Percentiles rank a stretch among this genome's conserved stretches.
Conservation (phyloP, 2,797 vertebrate genomes). For the Rhynchonycteris naso region DNA sequence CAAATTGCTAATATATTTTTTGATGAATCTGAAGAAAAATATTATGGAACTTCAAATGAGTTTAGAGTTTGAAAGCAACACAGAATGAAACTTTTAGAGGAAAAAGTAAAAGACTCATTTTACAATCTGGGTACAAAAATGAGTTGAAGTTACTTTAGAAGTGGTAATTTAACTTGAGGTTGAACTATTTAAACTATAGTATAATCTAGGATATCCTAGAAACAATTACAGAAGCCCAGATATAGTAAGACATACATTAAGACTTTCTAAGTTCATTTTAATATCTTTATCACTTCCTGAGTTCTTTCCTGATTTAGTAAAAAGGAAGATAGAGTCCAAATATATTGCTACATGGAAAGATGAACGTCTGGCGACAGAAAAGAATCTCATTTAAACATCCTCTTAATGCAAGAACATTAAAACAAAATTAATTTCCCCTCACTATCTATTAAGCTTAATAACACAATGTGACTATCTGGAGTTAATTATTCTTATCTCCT, state of each 20-base stretch:
- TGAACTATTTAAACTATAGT: not conserved
- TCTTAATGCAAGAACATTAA: constrained; percentile 20
- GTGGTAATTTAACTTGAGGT: not conserved
- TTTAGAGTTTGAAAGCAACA: constrained; percentile 19
- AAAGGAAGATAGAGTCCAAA: not conserved
- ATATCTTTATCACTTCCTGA: not conserved
- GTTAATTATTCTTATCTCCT: constrained; percentile 13
- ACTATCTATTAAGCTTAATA: constrained; percentile 27
- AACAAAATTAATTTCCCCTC: not conserved
- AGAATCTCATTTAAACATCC: not conserved
- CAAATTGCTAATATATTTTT: not conserved
- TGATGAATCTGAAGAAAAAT: constrained; percentile 40
- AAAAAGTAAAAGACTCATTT: constrained; percentile 41
- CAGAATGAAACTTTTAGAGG: not conserved
- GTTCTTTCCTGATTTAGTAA: constrained; percentile 9
- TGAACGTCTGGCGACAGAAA: not conserved
- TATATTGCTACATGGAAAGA: not conserved
- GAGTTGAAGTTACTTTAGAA: constrained; percentile 36
- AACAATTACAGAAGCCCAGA: not conserved
- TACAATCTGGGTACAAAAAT: constrained; percentile 21
- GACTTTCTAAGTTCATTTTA: constrained; percentile 27
- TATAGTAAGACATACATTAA: constrained; percentile 18
- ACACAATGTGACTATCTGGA: not conserved
- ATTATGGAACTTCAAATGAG: not conserved
- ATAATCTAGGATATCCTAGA: not conserved